Base-by-base conservation (phyloP, 1,140 invertebrate genomes). In the Caenorhabditis brenneri region DNA sequence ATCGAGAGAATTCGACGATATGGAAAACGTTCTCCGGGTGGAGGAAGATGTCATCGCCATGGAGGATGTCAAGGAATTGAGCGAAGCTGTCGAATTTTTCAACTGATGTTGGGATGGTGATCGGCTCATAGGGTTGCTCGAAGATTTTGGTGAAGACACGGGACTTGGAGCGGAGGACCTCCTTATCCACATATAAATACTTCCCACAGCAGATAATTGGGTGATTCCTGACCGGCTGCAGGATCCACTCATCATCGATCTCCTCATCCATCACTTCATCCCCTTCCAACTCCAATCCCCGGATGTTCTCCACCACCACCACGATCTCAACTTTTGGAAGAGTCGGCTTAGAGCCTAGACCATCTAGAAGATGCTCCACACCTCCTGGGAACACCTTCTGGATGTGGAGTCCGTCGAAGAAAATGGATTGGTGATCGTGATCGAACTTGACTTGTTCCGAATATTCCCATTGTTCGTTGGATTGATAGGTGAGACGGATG, bases 221-320 rank as follows among this genome's bases (percentile, higher is more conserved):
- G 22, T 39, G 36, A n/a, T 5, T 74, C 46, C 65, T 74, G 9
- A 36, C 33, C 10, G 65, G 65, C n/a, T 74, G 65, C 1, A 74
- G 36, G 24, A 74, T 74, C 65, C 65, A 74, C n/a, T 74, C 65
- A 74, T 74, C 65, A 46, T 74, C 65, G 36, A 74, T 74, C n/a
- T 74, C 65, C 24, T 74, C 65, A 22, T 19, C 36, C 15, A 10
- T 15, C 16, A 42, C 36, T 74, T 12, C 10, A 46, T 46, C 10
- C 2, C n/a, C 46, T 16, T n/a, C n/a, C 10, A 74, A 24, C 33
- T 74, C 65, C 36, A 74, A 74, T 24, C 65, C 65, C 22, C n/a
- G 24, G 36, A 74, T 42, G 12, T 22, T 74, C 2, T 74, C 65
- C 15, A 74, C 36, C 7, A 42, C 65, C 4, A 74, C n/a, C 16